These are phyloP conservation scores for Rotaria sp. DNA, from an alignment of 2,888 invertebrate genomes.

Conservation along the genomic window DNA sequence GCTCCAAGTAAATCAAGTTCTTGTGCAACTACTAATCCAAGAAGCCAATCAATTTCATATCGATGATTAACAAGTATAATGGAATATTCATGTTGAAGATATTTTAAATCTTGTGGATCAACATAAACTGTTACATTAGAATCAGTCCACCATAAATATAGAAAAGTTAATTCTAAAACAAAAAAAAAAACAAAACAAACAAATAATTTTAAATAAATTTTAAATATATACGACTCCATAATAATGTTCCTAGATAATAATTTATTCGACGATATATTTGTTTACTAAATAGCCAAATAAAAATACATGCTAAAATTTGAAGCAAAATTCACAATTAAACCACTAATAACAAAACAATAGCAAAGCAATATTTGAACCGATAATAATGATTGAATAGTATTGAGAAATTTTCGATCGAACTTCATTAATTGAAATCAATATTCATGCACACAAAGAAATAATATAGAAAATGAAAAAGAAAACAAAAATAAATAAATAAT, in stretches of 20 bases:
- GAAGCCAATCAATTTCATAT: conserved; percentile 89
- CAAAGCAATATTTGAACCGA: conserved; percentile 47
- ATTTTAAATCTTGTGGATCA: conserved; percentile 58
- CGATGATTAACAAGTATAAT: conserved; percentile 85
- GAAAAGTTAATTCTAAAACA: conserved; percentile 84
- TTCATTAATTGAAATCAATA: background rate
- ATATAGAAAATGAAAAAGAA: too few relatives aligned
- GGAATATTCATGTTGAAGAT: conserved; percentile 77
- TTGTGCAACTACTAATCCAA: conserved; percentile 49
- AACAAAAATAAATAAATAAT: background rate
- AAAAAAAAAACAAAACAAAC: background rate
- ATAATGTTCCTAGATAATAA: conserved; percentile 77
- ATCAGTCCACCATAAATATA: conserved; percentile 88
- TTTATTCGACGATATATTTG: conserved; percentile 74
- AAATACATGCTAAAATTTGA: conserved; percentile 70
- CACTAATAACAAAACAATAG: conserved; percentile 57
- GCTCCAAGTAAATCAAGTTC: background rate
- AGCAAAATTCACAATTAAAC: conserved; percentile 73
- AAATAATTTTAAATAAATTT: too few relatives aligned
- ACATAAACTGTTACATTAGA: conserved; percentile 68
- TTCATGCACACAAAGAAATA: background rate
- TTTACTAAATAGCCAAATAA: conserved; percentile 71
- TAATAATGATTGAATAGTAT: conserved; percentile 6
- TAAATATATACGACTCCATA: conserved; percentile 72
- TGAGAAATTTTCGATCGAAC: background rate